Conservation (phyloP, 64 coral and sea anemone genomes). For the Montipora foliosa region DNA sequence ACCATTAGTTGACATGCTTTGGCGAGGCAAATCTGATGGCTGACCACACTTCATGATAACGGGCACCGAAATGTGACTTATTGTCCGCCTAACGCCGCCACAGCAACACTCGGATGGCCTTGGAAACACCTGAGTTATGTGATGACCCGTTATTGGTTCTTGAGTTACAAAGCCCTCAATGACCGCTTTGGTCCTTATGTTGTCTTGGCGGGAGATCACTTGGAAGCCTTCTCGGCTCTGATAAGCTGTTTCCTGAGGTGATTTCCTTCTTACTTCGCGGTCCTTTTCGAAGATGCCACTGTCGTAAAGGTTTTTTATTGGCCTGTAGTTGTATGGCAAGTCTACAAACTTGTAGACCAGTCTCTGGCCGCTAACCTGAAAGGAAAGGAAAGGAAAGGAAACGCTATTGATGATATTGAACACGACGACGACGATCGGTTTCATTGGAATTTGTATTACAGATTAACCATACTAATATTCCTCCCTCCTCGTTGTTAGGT, state of each 20-base stretch:
- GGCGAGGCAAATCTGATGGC: neutral
- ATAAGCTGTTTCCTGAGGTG: neutral
- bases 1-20: neutral
- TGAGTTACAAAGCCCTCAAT: constrained; percentile 17
- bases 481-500: no score
- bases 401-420: neutral
- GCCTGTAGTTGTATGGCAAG: constrained; percentile 89
- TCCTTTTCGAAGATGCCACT: constrained; percentile 6
- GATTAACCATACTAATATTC: no score
- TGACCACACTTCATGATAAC: constrained; percentile 72
- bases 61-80: constrained; percentile 42
- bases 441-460: no score
- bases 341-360: constrained; percentile 99
- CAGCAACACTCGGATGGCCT: neutral
- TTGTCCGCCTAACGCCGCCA: neutral
- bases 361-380: constrained; percentile 90
- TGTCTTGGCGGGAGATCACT: constrained; percentile 16
- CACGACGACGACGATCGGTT: no score
- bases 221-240: constrained; percentile 8
- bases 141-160: constrained; percentile 52
- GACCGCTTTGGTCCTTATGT: neutral
- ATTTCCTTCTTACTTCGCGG: neutral
- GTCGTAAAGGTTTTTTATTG: constrained; percentile 55
- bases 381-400: neutral
- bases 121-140: constrained; percentile 8